Evolutionary conservation across 2,113 vertebrate genomes (phyloP), one percentile per base, ranked within the genome.

Genomic region (Oophaga pumilio): DNA sequence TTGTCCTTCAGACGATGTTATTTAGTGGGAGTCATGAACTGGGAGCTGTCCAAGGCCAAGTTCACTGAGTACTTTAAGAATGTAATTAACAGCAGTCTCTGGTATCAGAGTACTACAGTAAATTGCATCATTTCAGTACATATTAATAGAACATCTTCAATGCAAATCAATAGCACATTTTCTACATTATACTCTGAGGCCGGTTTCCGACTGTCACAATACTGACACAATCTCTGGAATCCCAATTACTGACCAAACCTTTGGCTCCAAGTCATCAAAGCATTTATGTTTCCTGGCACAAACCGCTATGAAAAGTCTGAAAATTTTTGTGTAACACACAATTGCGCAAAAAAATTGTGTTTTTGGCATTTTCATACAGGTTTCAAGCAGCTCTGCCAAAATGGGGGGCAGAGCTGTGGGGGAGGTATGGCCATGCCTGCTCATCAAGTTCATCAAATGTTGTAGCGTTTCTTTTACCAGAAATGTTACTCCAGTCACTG

Each of bases 1-100:
- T 78, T 78, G 76, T n/a, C 76, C 76, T 78, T 78, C 73, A 76
- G 73, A 26, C 76, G 53, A 1, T 57, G 76, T 59, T 57, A 57
- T 79, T 26, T 59, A 79, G 22, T 56, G 76, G 76, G 22, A 78
- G 52, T 53, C 22, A 57, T 56, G 50, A 78, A 79, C 24, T 57
- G 52, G 4, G 52, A 79, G 76, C 15, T 26, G 57, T 53, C 76
- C 69, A 79, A 57, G 56, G 76, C 15, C 76, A 57, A 57, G 52
- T n/a, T 77, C 22, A 53, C 12, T 53, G 74, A 77, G 74, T 18
- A 2, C 52, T 57, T 50, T 79, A 78, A 59, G 13, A 56, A 57
- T 26, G 24, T 24, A 24, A 78, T 56, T 56, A 78, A 57, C 76
- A 71, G 28, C 68, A 14, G 50, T 78, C 52, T 56, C 50, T 56